Evolutionary conservation across 2,113 vertebrate species (phyloP).

Genomic region (Campylorhamphus procurvoides): DNA sequence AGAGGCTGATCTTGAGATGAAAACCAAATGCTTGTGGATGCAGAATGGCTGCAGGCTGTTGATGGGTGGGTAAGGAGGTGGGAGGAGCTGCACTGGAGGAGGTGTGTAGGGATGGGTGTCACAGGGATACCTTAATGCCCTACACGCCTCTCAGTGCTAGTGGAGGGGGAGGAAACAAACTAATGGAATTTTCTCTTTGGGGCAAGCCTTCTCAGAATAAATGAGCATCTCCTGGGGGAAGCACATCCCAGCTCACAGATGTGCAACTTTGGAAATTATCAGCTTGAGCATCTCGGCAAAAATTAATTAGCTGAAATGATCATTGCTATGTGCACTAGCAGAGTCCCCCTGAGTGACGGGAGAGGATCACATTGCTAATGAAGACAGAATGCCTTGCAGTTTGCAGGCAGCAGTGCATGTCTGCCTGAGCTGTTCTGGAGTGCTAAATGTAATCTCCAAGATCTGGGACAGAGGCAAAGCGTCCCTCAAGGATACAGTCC

Average conservation of each 20-base stretch:
- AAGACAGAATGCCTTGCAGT: neutral
- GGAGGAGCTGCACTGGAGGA: neutral
- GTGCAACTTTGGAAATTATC: neutral
- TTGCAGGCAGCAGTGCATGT: neutral
- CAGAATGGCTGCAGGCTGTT: neutral
- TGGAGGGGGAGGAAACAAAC: neutral
- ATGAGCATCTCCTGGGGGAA: neutral
- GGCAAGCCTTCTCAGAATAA: neutral
- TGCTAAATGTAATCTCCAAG: neutral
- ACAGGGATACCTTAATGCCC: too few relatives aligned
- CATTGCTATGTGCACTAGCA: neutral
- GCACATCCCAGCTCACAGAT: neutral
- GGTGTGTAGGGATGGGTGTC: neutral
- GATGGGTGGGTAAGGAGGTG: neutral
- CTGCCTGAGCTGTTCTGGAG: neutral
- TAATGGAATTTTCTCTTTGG: neutral
- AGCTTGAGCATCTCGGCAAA: neutral
- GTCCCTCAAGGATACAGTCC: neutral
- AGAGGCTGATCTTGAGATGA: neutral
- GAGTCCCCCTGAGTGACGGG: neutral
- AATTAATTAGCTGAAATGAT: conserved; percentile 59
- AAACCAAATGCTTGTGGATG: neutral
- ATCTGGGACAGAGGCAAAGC: neutral
- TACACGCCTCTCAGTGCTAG: neutral
- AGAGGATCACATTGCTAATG: conserved; percentile 1